Conservation (phyloP, 2,113 vertebrate genomes). For the Myocastor coypus region DNA sequence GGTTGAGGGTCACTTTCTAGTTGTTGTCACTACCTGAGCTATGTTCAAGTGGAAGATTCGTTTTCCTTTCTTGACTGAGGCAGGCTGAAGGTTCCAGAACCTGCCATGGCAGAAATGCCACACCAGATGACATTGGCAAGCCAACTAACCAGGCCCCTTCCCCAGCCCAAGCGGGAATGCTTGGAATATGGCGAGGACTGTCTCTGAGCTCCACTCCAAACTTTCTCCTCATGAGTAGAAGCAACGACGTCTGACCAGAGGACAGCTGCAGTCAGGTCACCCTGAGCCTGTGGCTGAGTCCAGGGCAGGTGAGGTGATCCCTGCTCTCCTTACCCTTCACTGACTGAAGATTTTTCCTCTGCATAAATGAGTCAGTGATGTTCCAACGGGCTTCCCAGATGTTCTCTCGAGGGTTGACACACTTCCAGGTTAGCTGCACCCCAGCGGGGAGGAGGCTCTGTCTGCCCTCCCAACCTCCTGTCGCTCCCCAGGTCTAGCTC, state of each 20-base stretch:
- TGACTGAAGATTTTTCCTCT: neutral
- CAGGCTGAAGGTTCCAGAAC: neutral
- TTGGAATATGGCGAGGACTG: constrained; percentile 14
- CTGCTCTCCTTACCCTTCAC: neutral
- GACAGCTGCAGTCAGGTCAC: neutral
- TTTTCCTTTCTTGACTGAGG: neutral
- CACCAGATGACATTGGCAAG: neutral
- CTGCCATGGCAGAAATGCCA: neutral
- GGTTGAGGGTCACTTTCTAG: neutral
- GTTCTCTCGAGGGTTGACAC: constrained; percentile 36
- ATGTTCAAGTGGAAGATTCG: constrained; percentile 19
- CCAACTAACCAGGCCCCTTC: neutral
- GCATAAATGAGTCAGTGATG: neutral
- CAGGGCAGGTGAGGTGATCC: neutral
- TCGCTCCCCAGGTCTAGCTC: neutral
- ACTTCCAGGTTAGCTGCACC: constrained; percentile 30
- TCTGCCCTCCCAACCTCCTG: neutral
- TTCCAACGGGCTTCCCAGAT: constrained; percentile 27
- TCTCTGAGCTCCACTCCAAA: constrained; percentile 13
- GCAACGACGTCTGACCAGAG: neutral
- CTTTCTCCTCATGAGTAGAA: neutral
- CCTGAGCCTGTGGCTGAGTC: neutral
- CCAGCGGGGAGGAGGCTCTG: neutral
- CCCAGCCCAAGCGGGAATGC: neutral
- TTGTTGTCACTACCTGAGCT: neutral